Percentiles rank a stretch among this genome's conserved stretches.
phyloP scores from a whole-genome alignment of 2,888 invertebrate species.

The Drosophila nr. perissopoda region DNA sequence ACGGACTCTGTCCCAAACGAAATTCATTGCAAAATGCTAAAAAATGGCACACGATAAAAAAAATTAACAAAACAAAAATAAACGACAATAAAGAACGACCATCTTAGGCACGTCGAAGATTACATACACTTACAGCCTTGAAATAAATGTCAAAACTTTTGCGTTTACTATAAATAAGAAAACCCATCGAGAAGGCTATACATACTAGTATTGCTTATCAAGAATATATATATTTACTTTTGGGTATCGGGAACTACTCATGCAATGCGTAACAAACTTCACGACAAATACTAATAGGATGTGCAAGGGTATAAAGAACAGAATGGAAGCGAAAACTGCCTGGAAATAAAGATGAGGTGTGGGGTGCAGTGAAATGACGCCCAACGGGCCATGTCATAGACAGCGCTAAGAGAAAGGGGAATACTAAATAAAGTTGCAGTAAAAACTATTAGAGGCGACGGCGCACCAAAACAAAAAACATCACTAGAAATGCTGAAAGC shows the following conservation, averaged over 20 bases:
- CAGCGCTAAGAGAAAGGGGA: conserved; percentile 16
- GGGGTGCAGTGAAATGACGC: conserved; percentile 4
- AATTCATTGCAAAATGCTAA: conserved; percentile 73
- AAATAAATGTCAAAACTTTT: background rate
- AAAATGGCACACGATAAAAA: conserved; percentile 54
- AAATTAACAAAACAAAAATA: conserved; percentile 7
- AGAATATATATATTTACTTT: background rate
- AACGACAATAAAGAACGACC: background rate
- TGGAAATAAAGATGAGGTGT: conserved; percentile 37
- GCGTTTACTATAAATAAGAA: background rate
- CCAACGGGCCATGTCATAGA: conserved; percentile 36
- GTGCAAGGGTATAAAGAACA: background rate
- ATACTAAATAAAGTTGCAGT: conserved; percentile 71
- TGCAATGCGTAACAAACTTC: background rate
- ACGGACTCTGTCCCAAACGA: conserved; percentile 35
- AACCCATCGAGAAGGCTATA: background rate
- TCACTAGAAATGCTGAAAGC: conserved; percentile 52
- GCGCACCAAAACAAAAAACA: conserved; percentile 48
- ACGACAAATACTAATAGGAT: background rate
- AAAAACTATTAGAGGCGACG: conserved; percentile 67
- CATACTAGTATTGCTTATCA: background rate
- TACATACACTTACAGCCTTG: background rate
- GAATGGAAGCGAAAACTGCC: conserved; percentile 55
- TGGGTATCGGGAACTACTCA: background rate
- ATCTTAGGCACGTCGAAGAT: background rate